Conservation (phyloP, 2,113 vertebrate species). For the Colistium nudipinnis region DNA sequence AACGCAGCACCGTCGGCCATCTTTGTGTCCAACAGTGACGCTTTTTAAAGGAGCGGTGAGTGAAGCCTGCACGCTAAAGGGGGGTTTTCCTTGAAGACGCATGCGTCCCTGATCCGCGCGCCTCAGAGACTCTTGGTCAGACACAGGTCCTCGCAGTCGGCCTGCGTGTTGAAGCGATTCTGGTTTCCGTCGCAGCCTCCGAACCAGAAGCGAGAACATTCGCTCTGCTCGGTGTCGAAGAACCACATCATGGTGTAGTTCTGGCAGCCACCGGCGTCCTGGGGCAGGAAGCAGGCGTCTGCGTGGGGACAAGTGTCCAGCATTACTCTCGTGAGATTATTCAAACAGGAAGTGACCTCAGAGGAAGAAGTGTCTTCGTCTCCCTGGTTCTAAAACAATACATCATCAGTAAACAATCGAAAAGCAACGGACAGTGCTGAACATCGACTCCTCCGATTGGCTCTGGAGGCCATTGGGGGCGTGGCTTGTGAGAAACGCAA, state of each 20-base stretch:
- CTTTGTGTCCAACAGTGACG: not conserved
- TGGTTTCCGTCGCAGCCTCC: conserved; percentile 85
- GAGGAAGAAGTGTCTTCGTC: too few species aligned
- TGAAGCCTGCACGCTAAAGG: too few species aligned
- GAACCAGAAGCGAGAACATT: conserved; percentile 86
- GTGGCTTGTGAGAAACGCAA: too few species aligned
- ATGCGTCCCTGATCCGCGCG: not conserved
- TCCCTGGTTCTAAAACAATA: too few species aligned
- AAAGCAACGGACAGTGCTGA: too few species aligned
- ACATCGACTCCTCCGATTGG: too few species aligned
- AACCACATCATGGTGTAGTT: conserved; percentile 84
- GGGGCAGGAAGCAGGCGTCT: conserved; percentile 74
- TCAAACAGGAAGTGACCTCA: too few species aligned
- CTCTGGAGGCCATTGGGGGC: too few species aligned
- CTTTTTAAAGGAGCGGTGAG: not conserved
- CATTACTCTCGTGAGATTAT: too few species aligned
- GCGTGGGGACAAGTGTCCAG: not conserved
- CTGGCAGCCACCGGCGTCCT: conserved; percentile 78
- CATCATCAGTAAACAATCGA: too few species aligned
- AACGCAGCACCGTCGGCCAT: not conserved
- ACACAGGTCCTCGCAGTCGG: conserved; percentile 80
- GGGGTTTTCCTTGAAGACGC: not conserved
- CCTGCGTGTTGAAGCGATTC: conserved; percentile 83
- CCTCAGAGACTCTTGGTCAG: conserved; percentile 42
- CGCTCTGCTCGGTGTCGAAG: conserved; percentile 71